Conservation (phyloP, 2,113 vertebrate species). For the Vireo altiloquus region DNA sequence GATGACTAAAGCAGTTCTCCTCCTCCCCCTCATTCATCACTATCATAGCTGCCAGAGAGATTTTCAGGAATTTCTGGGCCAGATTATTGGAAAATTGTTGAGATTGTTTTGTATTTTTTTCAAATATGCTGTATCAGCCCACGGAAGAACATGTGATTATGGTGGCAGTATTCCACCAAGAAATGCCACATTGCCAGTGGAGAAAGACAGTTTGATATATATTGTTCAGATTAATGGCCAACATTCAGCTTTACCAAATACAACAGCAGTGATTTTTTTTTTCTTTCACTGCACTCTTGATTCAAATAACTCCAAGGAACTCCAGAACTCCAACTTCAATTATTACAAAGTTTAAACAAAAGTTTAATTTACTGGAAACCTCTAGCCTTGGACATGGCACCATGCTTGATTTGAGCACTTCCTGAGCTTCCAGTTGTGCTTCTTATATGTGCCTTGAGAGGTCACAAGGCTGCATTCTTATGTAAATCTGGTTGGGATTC, state of each 20-base stretch:
- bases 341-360: background rate
- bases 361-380: background rate
- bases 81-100: background rate
- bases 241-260: background rate
- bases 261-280: background rate
- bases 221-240: background rate
- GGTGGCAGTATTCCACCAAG: background rate
- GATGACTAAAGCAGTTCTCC: background rate
- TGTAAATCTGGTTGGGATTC: background rate
- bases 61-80: background rate
- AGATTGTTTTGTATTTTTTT: background rate
- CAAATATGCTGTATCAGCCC: background rate
- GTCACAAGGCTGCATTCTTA: background rate
- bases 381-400: background rate
- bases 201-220: background rate
- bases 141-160: background rate
- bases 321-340: background rate
- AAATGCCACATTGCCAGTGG: background rate
- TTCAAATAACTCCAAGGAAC: background rate
- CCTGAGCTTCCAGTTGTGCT: background rate
- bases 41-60: background rate
- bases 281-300: background rate
- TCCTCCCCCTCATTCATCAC: background rate
- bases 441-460: background rate
- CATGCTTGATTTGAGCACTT: background rate